These are phyloP conservation scores for Vulpes vulpes DNA, from an alignment of 2,113 vertebrate genomes.

Conservation along the genomic window DNA sequence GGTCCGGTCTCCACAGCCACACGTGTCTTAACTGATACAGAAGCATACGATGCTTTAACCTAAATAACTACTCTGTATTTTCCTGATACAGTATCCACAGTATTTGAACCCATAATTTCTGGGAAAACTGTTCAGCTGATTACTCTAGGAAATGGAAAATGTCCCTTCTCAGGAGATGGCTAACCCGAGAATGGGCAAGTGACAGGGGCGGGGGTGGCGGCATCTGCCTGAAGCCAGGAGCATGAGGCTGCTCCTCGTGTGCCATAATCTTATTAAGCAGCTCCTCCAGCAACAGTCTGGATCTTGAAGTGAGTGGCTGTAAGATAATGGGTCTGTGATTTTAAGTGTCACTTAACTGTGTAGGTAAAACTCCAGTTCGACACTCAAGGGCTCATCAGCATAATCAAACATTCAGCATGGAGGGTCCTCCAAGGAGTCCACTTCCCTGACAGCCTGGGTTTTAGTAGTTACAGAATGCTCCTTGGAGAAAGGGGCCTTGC, in stretches of 20 bases:
- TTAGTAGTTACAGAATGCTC: background rate
- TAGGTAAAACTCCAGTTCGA: background rate
- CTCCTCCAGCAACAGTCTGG: background rate
- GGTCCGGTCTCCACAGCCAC: background rate
- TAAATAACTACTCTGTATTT: background rate
- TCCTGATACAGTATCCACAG: background rate
- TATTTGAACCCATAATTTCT: background rate
- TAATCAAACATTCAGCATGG: background rate
- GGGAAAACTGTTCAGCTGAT: background rate
- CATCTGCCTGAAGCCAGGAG: background rate
- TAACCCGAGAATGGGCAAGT: background rate
- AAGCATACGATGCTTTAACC: background rate
- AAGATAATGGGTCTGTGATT: background rate
- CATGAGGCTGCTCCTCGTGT: background rate
- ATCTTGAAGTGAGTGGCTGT: background rate
- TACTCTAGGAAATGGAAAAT: slow-evolving; percentile 35
- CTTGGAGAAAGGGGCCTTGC: background rate
- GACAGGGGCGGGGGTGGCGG: background rate
- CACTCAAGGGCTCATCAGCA: background rate
- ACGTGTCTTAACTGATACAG: background rate
- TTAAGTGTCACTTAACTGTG: background rate
- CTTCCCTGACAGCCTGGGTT: background rate
- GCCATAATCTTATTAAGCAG: slow-evolving; percentile 29
- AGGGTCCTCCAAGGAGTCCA: background rate
- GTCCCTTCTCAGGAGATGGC: background rate